Evolutionary conservation across 2,113 vertebrate genomes (phyloP), one percentile per base, ranked within the genome.

Genomic region (Rissa tridactyla): DNA sequence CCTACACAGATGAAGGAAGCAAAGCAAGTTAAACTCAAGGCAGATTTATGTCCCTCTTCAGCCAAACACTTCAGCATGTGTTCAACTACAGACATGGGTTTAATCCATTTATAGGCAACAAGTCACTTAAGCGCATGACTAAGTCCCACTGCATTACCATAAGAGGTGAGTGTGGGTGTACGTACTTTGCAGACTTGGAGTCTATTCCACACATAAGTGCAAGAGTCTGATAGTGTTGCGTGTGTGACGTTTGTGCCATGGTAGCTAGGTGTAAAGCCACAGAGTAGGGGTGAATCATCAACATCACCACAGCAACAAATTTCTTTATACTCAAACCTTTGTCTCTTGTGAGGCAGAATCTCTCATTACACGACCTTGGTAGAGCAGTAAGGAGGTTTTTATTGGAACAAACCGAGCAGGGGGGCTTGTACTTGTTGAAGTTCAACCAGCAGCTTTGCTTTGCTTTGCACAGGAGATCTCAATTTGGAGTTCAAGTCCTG

Each of bases 251-350:
- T 85, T 47, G 66, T 77, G 84, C 77, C 29, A 1, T 19, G 55
- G 70, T 15, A 66, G n/a, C 38, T 34, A 15, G 42, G 55, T 80
- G 5, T 21, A 79, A 66, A 83, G 73, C 78, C 47, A 38, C 25
- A 78, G 68, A 47, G 38, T 82, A 13, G 44, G 86, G 1, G 34
- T 97, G 95, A 96, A 87, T 94, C 94, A 95, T 94, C 78, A 36
- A 5, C 49, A 82, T 95, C 94, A 91, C 91, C 89, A 82, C 91
- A 96, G 91, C 91, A 96, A 86, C 86, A 38, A 18, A 80, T 69
- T 92, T 82, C 84, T 75, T 70, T 77, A n/a, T 57, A 42, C 65
- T 93, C 64, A 38, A 86, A 15, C 30, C 42, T 72, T 82, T 65
- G 36, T 79, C 22, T 87, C 36, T 69, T 38, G 58, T 26, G 51